A percentile compares a stretch with the other conserved stretches of the same genome.
phyloP scores from a whole-genome alignment of 1,140 invertebrate species.

The Araneus ventricosus region DNA sequence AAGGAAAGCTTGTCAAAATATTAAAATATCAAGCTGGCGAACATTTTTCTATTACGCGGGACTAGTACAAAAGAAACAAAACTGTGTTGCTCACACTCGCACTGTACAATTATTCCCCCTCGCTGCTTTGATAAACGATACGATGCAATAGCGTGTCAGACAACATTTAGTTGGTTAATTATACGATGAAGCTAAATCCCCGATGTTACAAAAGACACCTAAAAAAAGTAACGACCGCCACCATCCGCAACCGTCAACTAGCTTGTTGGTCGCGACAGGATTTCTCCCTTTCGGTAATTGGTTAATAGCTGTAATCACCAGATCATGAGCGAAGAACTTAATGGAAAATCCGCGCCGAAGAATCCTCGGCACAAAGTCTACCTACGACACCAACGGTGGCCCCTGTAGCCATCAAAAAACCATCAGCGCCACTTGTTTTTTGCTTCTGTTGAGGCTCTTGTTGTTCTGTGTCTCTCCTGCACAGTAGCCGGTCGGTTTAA shows the following conservation, averaged over 20 bases:
- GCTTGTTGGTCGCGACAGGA: slow-evolving; percentile 66
- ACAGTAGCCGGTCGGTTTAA: slow-evolving; percentile 62
- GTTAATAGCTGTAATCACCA: slow-evolving; percentile 71
- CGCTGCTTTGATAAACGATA: slow-evolving; percentile 17
- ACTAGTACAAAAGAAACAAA: background rate
- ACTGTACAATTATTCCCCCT: background rate
- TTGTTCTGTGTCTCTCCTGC: slow-evolving; percentile 41
- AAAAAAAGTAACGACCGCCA: slow-evolving; percentile 44
- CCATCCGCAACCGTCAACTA: slow-evolving; percentile 60
- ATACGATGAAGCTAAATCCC: slow-evolving; percentile 50
- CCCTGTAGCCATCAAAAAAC: slow-evolving; percentile 67
- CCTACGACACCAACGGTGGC: slow-evolving; percentile 28
- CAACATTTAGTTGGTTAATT: slow-evolving; percentile 59
- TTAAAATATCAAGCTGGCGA: slow-evolving; percentile 21
- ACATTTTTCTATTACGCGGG: background rate
- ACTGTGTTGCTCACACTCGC: background rate
- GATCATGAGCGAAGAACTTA: slow-evolving; percentile 62
- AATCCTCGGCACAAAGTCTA: background rate
- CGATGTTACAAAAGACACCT: slow-evolving; percentile 32
- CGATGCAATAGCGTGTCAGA: slow-evolving; percentile 49
- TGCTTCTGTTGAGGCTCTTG: background rate
- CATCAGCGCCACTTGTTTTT: slow-evolving; percentile 59
- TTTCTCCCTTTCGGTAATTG: slow-evolving; percentile 58
- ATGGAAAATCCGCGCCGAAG: slow-evolving; percentile 58
- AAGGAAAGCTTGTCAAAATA: background rate